phyloP scores from a whole-genome alignment of 2,888 invertebrate genomes.

The Diplazon laetatorius region DNA sequence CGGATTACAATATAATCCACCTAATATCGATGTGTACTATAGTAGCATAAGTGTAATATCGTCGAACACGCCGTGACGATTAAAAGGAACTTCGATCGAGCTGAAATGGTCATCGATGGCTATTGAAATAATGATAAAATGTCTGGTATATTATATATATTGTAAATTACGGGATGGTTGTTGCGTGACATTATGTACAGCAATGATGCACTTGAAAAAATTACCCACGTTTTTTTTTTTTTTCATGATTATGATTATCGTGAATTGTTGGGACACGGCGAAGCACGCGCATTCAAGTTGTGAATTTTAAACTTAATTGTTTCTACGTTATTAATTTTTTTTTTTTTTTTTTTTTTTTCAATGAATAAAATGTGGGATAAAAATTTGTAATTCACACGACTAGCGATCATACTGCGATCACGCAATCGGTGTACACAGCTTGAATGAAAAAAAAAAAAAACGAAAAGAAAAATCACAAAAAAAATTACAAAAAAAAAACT shows the following conservation, averaged over 20 bases:
- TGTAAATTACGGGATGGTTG: conserved; percentile 22
- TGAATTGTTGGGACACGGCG: too few relatives aligned
- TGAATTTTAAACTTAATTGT: too few relatives aligned
- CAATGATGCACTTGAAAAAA: conserved; percentile 11
- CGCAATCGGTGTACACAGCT: neutral
- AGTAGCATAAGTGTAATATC: conserved; percentile 14
- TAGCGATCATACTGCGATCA: too few relatives aligned
- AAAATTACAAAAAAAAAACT: conserved; percentile 10
- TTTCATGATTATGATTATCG: too few relatives aligned
- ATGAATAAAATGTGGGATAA: too few relatives aligned
- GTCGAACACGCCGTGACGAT: neutral
- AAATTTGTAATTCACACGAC: too few relatives aligned
- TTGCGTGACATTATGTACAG: conserved; percentile 21
- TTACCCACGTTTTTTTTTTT: too few relatives aligned
- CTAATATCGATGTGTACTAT: conserved; percentile 7
- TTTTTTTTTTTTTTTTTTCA: too few relatives aligned
- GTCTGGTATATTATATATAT: conserved; percentile 18
- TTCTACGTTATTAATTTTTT: too few relatives aligned
- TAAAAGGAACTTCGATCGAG: neutral
- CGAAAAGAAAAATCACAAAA: conserved; percentile 4
- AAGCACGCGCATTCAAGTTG: too few relatives aligned
- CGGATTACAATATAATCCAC: conserved; percentile 12
- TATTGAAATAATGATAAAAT: neutral
- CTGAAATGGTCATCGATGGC: neutral
- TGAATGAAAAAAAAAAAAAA: too few relatives aligned